Percentiles rank a stretch among this genome's conserved stretches.
Conservation (phyloP, 2,888 invertebrate species). For the Hypomecis atomaria region DNA sequence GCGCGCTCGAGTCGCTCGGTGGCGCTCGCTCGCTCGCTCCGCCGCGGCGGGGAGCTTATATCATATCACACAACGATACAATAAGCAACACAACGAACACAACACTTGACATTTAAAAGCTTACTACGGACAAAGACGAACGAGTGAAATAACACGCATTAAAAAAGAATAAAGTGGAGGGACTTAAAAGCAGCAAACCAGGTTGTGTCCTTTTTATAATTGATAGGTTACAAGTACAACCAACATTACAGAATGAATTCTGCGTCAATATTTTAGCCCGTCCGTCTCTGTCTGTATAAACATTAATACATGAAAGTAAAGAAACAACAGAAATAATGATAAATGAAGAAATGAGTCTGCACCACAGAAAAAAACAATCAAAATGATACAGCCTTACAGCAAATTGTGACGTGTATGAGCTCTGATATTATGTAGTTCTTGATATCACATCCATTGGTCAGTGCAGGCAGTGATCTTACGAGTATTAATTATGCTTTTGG, state of each 20-base stretch:
- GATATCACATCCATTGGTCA: too few relatives aligned
- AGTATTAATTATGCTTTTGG: too few relatives aligned
- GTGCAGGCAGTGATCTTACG: too few relatives aligned
- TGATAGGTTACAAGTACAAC: background rate
- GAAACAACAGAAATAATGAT: too few relatives aligned
- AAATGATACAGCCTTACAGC: too few relatives aligned
- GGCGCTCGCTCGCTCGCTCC: constrained; percentile 51
- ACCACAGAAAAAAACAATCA: too few relatives aligned
- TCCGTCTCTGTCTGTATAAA: too few relatives aligned
- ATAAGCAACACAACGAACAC: constrained; percentile 28
- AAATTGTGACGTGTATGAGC: too few relatives aligned
- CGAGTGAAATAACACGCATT: background rate
- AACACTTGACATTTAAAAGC: background rate
- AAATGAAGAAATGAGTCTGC: too few relatives aligned
- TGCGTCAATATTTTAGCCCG: too few relatives aligned
- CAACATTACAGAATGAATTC: background rate
- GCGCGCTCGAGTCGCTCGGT: constrained; percentile 37
- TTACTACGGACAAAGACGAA: background rate
- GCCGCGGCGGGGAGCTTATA: constrained; percentile 68
- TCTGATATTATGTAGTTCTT: too few relatives aligned
- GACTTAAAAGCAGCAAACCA: background rate
- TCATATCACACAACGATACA: constrained; percentile 40
- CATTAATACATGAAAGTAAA: too few relatives aligned
- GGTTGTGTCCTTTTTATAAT: background rate
- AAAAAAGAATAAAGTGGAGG: background rate